Base-by-base conservation (phyloP, 2,888 invertebrate genomes). In the Diarsia dahlii region DNA sequence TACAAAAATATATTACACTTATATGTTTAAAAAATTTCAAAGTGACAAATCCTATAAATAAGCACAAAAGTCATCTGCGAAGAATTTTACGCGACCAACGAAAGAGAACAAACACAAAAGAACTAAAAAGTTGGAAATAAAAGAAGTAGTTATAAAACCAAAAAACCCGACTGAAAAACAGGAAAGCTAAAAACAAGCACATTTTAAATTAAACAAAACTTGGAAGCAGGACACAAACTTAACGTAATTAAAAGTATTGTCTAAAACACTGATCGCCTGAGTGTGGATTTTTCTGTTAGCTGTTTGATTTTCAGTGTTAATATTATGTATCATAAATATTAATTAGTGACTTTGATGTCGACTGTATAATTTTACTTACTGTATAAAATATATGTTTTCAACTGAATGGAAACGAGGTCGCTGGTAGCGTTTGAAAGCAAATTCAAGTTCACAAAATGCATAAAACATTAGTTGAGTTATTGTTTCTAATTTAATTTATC, bases 391-490 rank as follows among this genome's bases (percentile, higher is more conserved):
- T 46, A 23, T 74, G 1, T 23, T 67, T 58, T 34, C 3, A 56
- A 56, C 1, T 10, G 13, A 62, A 66, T 62, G 13, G 12, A 45
- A 69, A 75, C 50, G 9, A 34, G 68, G 68, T 74, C 58, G 20
- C n/a, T 2, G 28, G 18, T 52, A 23, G 45, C 5, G 45, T 69
- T 64, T 56, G n/a, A 58, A 67, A 58, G 12, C 20, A 62, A 76
- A 75, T 66, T 70, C 56, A 80, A 62, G 45, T 56, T 56, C 60
- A 66, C 20, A 56, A 50, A 66, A 62, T 75, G 23, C n/a, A 80
- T 80, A 45, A 39, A 73, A 73, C 6, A 65, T 48, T 18, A 39
- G 10, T 46, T 1, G 52, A 68, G 20, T 54, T 18, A 15, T 45
- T 66, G 13, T 56, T 58, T 46, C 18, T 62, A 23, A 3, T 79